Percentiles rank a stretch among this genome's conserved stretches.
Conservation (phyloP, 2,113 vertebrate genomes). For the Trogon melanurus region DNA sequence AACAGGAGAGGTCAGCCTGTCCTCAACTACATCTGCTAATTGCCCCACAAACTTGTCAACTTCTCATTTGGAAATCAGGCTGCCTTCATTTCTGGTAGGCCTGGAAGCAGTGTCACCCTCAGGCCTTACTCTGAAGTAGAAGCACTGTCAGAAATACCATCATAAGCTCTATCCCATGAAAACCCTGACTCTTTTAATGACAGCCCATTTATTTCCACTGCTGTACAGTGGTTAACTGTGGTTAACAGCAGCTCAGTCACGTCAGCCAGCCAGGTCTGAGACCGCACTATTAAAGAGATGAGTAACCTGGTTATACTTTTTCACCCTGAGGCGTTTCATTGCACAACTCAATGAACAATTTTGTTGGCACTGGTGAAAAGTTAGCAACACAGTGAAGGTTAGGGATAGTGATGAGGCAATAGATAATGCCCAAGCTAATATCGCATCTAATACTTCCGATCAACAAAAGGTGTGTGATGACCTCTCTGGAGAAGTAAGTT, state of each 20-base stretch:
- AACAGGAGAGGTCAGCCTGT: background rate
- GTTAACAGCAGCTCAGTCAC: background rate
- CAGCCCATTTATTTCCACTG: background rate
- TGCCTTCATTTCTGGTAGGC: background rate
- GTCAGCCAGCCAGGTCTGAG: background rate
- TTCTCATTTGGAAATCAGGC: background rate
- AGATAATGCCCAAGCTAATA: background rate
- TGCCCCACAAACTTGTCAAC: background rate
- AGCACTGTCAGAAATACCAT: background rate
- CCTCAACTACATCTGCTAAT: background rate
- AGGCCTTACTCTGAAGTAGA: background rate
- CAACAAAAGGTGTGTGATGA: background rate
- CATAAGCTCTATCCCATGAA: background rate
- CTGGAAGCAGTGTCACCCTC: background rate
- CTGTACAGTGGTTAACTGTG: background rate
- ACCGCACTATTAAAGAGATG: background rate
- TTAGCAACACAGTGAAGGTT: accelerated
- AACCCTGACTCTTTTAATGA: background rate
- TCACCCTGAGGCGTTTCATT: background rate
- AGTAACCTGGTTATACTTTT: background rate
- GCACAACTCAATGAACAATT: background rate
- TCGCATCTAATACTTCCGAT: background rate
- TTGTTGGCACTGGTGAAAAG: background rate
- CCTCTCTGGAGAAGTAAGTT: background rate
- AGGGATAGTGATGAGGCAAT: background rate